Percentiles rank a stretch among this genome's conserved stretches.
phyloP scores from a whole-genome alignment of 2,888 invertebrate genomes.

The Ormyrus thymus region DNA sequence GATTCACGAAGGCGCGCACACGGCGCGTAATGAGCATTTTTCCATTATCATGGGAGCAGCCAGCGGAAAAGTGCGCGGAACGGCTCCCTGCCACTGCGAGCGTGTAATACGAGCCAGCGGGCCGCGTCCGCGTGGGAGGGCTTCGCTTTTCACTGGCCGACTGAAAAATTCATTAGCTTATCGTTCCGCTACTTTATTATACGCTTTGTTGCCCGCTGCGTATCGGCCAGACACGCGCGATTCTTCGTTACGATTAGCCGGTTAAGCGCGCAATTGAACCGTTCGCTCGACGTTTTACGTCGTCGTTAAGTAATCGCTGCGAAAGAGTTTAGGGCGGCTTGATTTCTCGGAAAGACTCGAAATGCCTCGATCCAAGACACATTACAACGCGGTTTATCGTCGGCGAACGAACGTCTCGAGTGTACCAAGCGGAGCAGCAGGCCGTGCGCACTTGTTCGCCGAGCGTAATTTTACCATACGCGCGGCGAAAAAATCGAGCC shows the following conservation, averaged over 20 bases:
- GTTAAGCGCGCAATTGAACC: too few relatives aligned
- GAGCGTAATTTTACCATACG: too few relatives aligned
- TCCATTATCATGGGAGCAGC: slow-evolving; percentile 19
- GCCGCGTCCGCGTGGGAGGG: slow-evolving; percentile 67
- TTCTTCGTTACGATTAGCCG: background rate
- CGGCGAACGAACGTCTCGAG: background rate
- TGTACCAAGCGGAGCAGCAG: too few relatives aligned
- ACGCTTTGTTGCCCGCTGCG: slow-evolving; percentile 46
- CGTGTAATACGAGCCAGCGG: slow-evolving; percentile 73
- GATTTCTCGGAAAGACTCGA: too few relatives aligned
- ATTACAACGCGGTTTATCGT: background rate
- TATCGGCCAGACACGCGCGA: background rate
- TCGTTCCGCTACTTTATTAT: slow-evolving; percentile 58
- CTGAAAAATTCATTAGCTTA: slow-evolving; percentile 63
- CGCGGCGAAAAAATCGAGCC: too few relatives aligned
- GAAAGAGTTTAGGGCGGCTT: too few relatives aligned
- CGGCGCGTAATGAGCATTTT: slow-evolving; percentile 4
- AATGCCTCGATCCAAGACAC: background rate
- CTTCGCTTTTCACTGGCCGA: slow-evolving; percentile 64
- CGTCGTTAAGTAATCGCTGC: too few relatives aligned
- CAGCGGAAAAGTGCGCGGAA: slow-evolving; percentile 38
- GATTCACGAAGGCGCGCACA: background rate
- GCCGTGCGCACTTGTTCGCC: too few relatives aligned
- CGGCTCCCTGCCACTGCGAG: slow-evolving; percentile 57
- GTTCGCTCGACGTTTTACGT: too few relatives aligned